Conservation (phyloP, 2,797 vertebrate genomes). For the Ctenopoma multispine region DNA sequence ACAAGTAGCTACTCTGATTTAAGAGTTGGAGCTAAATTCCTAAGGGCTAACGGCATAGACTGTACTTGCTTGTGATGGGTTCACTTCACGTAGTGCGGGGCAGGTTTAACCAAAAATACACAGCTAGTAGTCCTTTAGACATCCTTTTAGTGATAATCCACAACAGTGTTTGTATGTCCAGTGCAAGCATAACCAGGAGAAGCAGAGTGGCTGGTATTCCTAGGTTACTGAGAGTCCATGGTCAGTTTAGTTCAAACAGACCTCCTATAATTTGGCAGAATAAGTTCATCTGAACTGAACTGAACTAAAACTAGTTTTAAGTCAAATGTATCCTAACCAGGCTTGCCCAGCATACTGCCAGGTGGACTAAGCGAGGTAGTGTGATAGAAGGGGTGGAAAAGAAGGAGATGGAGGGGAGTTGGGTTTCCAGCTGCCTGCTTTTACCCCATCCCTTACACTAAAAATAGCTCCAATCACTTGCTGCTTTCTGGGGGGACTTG, state of each 20-base stretch:
- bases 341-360: constrained; percentile 70
- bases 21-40: constrained; percentile 28
- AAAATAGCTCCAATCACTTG: constrained; percentile 84
- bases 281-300: constrained; percentile 12
- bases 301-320: no score
- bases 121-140: constrained; percentile 42
- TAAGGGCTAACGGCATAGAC: constrained; percentile 21
- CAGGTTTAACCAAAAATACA: constrained; percentile 32
- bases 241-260: constrained; percentile 28
- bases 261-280: constrained; percentile 16
- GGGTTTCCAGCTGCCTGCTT: constrained; percentile 83
- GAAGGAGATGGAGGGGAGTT: constrained; percentile 81
- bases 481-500: constrained; percentile 57
- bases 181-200: constrained; percentile 19
- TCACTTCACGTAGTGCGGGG: constrained; percentile 46
- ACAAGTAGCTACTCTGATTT: constrained; percentile 25
- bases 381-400: constrained; percentile 68
- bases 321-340: constrained; percentile 54
- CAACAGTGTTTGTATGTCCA: constrained; percentile 26
- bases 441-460: constrained; percentile 88
- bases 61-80: constrained; percentile 32
- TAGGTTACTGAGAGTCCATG: constrained; percentile 32
- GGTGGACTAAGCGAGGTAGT: constrained; percentile 57
- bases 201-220: constrained; percentile 38
- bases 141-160: constrained; percentile 51